A percentile compares a stretch with the other conserved stretches of the same genome.
phyloP scores from a whole-genome alignment of 2,888 invertebrate species.

The Mechanitis messenoides region DNA sequence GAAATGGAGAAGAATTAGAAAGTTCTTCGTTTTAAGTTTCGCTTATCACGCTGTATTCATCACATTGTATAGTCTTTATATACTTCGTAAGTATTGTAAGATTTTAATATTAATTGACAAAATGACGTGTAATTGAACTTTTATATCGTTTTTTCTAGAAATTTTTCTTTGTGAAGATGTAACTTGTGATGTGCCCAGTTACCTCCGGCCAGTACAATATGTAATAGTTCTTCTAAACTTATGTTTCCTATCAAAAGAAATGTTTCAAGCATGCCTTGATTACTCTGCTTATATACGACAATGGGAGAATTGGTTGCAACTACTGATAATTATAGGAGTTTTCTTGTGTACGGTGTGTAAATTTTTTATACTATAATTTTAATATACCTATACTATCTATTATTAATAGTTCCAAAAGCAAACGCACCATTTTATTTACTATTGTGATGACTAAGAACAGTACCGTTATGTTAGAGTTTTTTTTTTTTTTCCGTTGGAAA shows the following conservation, averaged over 20 bases:
- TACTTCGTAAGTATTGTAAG: constrained; percentile 74
- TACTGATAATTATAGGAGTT: constrained; percentile 84
- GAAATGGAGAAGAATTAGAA: constrained; percentile 89
- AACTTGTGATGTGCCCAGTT: constrained; percentile 58
- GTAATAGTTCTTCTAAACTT: constrained; percentile 79
- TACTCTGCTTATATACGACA: constrained; percentile 83
- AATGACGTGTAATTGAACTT: constrained; percentile 5
- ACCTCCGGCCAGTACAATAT: constrained; percentile 73
- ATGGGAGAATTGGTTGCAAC: constrained; percentile 92
- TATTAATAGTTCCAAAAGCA: too few relatives aligned
- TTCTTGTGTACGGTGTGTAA: constrained; percentile 79
- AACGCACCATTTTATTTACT: too few relatives aligned
- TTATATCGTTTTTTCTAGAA: constrained; percentile 47
- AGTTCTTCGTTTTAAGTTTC: constrained; percentile 87
- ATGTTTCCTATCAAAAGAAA: constrained; percentile 82
- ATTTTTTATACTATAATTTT: neutral
- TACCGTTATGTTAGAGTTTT: too few relatives aligned
- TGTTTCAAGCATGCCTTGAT: constrained; percentile 86
- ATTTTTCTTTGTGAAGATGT: constrained; percentile 71
- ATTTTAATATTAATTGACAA: constrained; percentile 1
- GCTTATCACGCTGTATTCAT: constrained; percentile 87
- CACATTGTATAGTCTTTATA: constrained; percentile 83
- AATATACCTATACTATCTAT: too few relatives aligned
- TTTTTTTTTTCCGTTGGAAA: too few relatives aligned
- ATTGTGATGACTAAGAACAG: too few relatives aligned